Percentiles rank a stretch among this genome's conserved stretches.
Evolutionary conservation across 2,113 vertebrate species (phyloP).

Genomic region (Antennarius striatus): DNA sequence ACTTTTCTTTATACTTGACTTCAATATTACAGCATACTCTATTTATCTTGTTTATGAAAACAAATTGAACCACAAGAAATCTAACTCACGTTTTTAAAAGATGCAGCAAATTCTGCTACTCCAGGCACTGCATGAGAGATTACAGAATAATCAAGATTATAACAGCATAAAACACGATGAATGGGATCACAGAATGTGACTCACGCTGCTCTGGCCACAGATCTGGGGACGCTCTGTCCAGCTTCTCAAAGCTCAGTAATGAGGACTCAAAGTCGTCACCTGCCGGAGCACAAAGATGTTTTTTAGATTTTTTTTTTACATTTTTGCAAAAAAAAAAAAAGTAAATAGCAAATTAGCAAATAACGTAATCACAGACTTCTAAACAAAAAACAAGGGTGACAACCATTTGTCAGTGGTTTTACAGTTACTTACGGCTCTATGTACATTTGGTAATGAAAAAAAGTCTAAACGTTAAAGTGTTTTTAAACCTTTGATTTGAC

Average conservation of each 20-base stretch:
- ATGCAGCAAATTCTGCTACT: conserved; percentile 97
- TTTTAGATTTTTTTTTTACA: background rate
- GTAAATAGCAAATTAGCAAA: no score
- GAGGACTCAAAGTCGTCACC: conserved; percentile 92
- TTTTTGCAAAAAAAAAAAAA: no score
- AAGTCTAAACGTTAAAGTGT: no score
- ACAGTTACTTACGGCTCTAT: background rate
- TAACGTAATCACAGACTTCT: no score
- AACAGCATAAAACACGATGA: conserved; percentile 8
- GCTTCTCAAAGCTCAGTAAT: conserved; percentile 94
- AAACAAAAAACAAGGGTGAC: background rate
- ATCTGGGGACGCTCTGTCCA: conserved; percentile 96
- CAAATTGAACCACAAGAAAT: background rate
- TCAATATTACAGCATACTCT: no score
- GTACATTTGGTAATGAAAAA: background rate
- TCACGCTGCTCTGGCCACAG: conserved; percentile 96
- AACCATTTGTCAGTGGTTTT: background rate
- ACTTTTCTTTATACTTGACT: no score
- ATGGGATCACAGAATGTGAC: conserved; percentile 43
- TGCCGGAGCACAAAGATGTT: conserved; percentile 47
- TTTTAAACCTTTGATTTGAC: no score
- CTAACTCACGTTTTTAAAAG: conserved; percentile 95
- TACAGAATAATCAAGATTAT: conserved; percentile 20
- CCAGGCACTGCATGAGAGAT: conserved; percentile 86
- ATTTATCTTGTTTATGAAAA: conserved; percentile 30